Evolutionary conservation across 2,888 invertebrate genomes (phyloP).

Genomic region (Alentia gelatinosa): DNA sequence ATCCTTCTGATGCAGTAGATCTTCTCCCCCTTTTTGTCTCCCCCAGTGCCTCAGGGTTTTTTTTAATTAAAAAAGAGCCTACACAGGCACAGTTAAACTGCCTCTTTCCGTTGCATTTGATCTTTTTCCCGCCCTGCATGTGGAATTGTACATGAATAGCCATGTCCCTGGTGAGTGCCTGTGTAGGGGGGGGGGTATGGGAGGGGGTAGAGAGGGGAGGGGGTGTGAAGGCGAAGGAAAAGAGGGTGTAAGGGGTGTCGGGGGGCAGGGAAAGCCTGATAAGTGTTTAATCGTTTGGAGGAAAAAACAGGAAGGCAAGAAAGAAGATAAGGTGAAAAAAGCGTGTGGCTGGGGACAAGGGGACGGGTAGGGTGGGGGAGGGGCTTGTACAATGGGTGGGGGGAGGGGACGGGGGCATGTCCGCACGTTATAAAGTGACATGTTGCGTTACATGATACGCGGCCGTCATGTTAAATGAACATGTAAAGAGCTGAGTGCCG

Average conservation of each 20-base stretch:
- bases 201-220: not conserved
- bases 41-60: not conserved
- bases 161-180: not conserved
- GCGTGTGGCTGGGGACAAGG: not conserved
- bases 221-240: not conserved
- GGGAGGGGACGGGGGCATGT: not conserved
- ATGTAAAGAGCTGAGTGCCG: not conserved
- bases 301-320: not conserved
- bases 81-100: not conserved
- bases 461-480: not conserved
- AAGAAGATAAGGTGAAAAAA: not conserved
- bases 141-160: not conserved
- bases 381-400: not conserved
- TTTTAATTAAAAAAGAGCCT: not conserved
- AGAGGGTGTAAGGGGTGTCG: not conserved
- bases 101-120: not conserved
- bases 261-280: not conserved
- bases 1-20: not conserved
- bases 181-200: not conserved
- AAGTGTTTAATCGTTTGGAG: not conserved
- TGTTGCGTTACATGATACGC: not conserved
- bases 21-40: not conserved
- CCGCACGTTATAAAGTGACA: not conserved
- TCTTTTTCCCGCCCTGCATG: not conserved
- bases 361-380: not conserved